Evolutionary conservation across 2,888 invertebrate species (phyloP).

Genomic region (Azorinus chamasolen): DNA sequence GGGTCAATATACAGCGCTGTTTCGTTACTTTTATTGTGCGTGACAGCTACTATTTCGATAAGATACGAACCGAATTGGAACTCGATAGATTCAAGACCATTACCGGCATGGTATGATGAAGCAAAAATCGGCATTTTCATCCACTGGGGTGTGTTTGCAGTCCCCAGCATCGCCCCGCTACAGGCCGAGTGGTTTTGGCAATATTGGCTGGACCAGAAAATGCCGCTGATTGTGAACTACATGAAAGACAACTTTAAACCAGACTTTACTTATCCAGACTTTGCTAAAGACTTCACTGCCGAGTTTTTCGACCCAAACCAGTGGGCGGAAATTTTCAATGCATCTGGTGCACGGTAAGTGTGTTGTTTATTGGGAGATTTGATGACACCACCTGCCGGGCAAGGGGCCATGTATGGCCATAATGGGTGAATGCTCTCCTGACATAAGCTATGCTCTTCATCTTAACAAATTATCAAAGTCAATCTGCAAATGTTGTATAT

Average conservation of each 20-base stretch:
- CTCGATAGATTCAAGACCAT: slow-evolving; percentile 86
- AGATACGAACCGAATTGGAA: slow-evolving; percentile 67
- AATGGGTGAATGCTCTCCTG: too few relatives aligned
- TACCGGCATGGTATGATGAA: slow-evolving; percentile 87
- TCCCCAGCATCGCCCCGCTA: slow-evolving; percentile 84
- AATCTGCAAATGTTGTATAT: too few relatives aligned
- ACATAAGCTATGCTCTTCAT: too few relatives aligned
- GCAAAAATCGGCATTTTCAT: slow-evolving; percentile 87
- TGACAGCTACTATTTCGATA: too few relatives aligned
- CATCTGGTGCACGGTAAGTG: slow-evolving; percentile 94
- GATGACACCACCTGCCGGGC: too few relatives aligned
- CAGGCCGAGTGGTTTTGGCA: slow-evolving; percentile 95
- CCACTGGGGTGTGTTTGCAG: slow-evolving; percentile 87
- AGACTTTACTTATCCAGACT: slow-evolving; percentile 95
- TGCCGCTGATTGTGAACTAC: slow-evolving; percentile 87
- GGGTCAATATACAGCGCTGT: too few relatives aligned
- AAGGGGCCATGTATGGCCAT: too few relatives aligned
- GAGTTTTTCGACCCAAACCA: slow-evolving; percentile 94
- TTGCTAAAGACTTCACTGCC: slow-evolving; percentile 93
- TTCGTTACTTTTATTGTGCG: too few relatives aligned
- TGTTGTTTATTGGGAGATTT: too few relatives aligned
- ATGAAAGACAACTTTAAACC: slow-evolving; percentile 95
- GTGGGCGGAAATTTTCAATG: slow-evolving; percentile 94
- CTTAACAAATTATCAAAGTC: too few relatives aligned
- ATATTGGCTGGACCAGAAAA: slow-evolving; percentile 14